Evolutionary conservation across 2,888 invertebrate species (phyloP).

Genomic region (Cecidostiba fungosa): DNA sequence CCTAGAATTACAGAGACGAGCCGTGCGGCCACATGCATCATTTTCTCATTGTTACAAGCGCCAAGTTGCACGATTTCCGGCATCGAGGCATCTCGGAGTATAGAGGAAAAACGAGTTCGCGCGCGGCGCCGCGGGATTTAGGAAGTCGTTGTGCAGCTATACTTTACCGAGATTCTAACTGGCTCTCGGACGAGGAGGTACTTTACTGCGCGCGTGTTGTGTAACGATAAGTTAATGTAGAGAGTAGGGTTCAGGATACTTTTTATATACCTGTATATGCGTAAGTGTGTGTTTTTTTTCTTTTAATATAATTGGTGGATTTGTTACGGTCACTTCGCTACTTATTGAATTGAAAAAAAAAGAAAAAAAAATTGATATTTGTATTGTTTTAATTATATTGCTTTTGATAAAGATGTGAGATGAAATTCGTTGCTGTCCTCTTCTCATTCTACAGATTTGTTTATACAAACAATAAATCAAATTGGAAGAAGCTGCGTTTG

Average conservation of each 20-base stretch:
- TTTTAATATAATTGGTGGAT: no score
- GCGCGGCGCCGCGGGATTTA: constrained; percentile 1
- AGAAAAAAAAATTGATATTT: no score
- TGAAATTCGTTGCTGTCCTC: no score
- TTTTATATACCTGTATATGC: not conserved
- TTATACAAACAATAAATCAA: no score
- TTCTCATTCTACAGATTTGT: no score
- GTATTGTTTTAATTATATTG: no score
- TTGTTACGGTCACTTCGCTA: no score
- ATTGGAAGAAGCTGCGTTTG: no score
- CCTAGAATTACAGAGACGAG: constrained; percentile 3
- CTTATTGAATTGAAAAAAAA: no score
- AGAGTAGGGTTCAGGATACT: constrained; percentile 8
- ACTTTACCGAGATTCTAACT: not conserved
- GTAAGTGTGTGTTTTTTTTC: not conserved
- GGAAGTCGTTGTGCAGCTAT: not conserved
- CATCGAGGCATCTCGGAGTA: not conserved
- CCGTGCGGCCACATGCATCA: constrained; percentile 9
- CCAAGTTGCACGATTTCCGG: constrained; percentile 16
- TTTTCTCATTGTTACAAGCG: constrained; percentile 35
- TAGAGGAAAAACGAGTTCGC: constrained; percentile 12
- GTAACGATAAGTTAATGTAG: constrained; percentile 1
- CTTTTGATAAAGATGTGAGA: no score
- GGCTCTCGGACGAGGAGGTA: not conserved
- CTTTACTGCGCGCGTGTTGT: not conserved